These are phyloP conservation scores for Scopus umbretta DNA, from an alignment of 2,113 vertebrate species.

Conservation along the genomic window DNA sequence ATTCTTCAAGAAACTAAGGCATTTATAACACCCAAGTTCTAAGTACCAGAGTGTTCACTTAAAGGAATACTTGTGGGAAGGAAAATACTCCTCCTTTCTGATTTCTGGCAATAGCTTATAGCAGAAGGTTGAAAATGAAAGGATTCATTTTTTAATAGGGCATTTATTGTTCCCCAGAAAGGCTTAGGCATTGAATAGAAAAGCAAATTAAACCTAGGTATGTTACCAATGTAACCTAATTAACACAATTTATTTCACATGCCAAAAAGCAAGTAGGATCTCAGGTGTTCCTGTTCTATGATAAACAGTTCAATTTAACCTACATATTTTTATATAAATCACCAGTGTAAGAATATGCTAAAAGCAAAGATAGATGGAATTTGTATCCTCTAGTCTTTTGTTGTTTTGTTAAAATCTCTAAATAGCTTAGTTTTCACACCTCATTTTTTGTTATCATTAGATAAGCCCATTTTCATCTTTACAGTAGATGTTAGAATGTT, in stretches of 20 bases:
- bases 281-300: not conserved
- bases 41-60: not conserved
- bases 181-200: not conserved
- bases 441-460: slow-evolving; percentile 23
- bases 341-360: not conserved
- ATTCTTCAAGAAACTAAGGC: slow-evolving; percentile 16
- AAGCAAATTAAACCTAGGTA: not conserved
- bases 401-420: slow-evolving; percentile 51
- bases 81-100: slow-evolving; percentile 13
- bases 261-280: not conserved
- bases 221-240: not conserved
- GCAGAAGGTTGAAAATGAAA: slow-evolving; percentile 58
- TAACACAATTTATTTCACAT: not conserved
- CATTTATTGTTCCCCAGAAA: not conserved
- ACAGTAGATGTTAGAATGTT: not conserved
- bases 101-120: slow-evolving; percentile 23
- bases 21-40: not conserved
- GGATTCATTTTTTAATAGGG: not conserved
- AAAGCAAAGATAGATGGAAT: slow-evolving; percentile 9
- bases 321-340: not conserved
- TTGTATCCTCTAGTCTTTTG: not conserved
- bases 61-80: slow-evolving; percentile 11
- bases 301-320: not conserved
- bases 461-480: slow-evolving; percentile 40
- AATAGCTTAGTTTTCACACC: slow-evolving; percentile 43